A percentile compares a stretch with the other conserved stretches of the same genome.
These are phyloP conservation scores for Apeira syringaria DNA, from an alignment of 2,888 invertebrate species.

Conservation along the genomic window DNA sequence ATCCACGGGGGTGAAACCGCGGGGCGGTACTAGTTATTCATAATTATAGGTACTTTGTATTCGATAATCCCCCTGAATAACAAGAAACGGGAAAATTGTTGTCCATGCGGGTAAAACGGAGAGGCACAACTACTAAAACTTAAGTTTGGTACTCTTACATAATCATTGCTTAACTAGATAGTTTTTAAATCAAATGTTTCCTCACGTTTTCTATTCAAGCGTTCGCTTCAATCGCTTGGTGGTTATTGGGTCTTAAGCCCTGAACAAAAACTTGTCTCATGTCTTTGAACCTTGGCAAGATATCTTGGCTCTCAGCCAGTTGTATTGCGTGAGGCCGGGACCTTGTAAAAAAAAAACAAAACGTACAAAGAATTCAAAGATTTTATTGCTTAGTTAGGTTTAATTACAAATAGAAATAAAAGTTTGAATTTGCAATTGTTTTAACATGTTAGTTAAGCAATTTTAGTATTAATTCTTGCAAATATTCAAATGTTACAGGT, in stretches of 20 bases:
- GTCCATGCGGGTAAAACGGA: no score
- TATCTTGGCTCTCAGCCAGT: slow-evolving; percentile 73
- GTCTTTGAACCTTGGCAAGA: slow-evolving; percentile 80
- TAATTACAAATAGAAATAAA: slow-evolving; percentile 33
- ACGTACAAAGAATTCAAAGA: slow-evolving; percentile 28
- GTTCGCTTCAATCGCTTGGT: slow-evolving; percentile 11
- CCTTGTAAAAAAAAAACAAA: slow-evolving; percentile 54
- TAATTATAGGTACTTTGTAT: no score
- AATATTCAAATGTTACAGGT: no score
- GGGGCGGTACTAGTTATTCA: no score
- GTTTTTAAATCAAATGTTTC: no score
- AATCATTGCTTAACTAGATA: no score
- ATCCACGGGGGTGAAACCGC: no score
- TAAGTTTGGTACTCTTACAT: no score
- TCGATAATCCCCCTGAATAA: no score
- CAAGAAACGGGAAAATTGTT: no score
- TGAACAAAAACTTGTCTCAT: slow-evolving; percentile 67
- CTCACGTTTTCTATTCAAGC: no score
- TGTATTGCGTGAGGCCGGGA: slow-evolving; percentile 56
- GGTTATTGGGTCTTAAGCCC: slow-evolving; percentile 33
- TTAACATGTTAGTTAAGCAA: slow-evolving; percentile 6
- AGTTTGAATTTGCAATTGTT: slow-evolving; percentile 13
- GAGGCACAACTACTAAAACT: no score
- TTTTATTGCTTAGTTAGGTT: slow-evolving; percentile 33
- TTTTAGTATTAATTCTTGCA: slow-evolving; percentile 1